phyloP scores from a whole-genome alignment of 2,797 vertebrate genomes.

The Lepus townsendii region DNA sequence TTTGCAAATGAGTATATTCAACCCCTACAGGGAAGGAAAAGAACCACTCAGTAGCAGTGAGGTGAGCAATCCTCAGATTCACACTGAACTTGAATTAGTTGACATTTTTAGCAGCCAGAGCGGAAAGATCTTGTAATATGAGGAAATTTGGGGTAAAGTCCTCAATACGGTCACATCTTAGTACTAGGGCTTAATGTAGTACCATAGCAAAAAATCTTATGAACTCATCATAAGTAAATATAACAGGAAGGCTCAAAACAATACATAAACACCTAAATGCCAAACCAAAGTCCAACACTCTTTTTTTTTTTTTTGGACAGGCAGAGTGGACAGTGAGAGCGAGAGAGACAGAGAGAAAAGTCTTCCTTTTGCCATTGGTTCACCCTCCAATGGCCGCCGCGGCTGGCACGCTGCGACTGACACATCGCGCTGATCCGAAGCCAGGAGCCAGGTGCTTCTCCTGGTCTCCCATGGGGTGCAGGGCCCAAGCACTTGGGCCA shows the following conservation, averaged over 20 bases:
- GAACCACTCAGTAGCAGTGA: not conserved
- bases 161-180: not conserved
- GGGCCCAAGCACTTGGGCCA: no score
- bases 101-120: not conserved
- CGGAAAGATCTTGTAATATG: not conserved
- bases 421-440: no score
- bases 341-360: no score
- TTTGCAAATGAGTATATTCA: not conserved
- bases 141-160: not conserved
- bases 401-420: no score
- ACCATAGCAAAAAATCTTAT: not conserved
- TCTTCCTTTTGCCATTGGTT: no score
- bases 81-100: not conserved
- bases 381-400: no score
- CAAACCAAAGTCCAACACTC: not conserved
- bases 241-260: not conserved
- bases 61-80: not conserved
- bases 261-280: slow-evolving; percentile 26
- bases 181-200: not conserved
- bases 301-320: not conserved
- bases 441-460: no score
- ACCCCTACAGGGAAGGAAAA: not conserved
- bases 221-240: slow-evolving; percentile 2
- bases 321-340: no score
- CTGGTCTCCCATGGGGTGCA: no score